A percentile compares a stretch with the other conserved stretches of the same genome.
These are phyloP conservation scores for Protobothrops flavoviridis DNA, from an alignment of 2,113 vertebrate species.

Conservation along the genomic window DNA sequence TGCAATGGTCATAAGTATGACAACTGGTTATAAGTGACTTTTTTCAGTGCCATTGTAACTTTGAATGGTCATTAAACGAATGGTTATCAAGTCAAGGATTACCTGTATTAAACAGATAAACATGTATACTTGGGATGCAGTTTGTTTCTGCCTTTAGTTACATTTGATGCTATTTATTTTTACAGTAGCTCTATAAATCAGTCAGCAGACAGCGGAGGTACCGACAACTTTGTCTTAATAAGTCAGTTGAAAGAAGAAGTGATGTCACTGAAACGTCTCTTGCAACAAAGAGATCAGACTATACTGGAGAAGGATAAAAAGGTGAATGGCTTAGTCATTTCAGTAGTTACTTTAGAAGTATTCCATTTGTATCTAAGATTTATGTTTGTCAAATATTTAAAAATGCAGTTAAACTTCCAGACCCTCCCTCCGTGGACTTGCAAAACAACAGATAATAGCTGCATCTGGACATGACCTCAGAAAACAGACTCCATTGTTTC, in stretches of 20 bases:
- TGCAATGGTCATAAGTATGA: background rate
- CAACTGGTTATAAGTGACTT: background rate
- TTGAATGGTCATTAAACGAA: background rate
- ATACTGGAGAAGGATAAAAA: conserved; percentile 98
- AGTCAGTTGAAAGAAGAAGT: conserved; percentile 99
- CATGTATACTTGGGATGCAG: conserved; percentile 63
- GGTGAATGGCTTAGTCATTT: conserved; percentile 67
- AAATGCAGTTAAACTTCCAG: background rate
- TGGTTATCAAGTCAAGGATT: background rate
- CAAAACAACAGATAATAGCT: background rate
- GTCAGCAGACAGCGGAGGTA: conserved; percentile 96
- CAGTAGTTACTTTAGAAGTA: conserved; percentile 8
- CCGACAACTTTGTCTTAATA: conserved; percentile 99
- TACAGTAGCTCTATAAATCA: conserved; percentile 96
- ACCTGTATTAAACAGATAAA: background rate
- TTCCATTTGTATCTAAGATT: conserved; percentile 25
- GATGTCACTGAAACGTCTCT: conserved; percentile 94
- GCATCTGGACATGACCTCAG: background rate
- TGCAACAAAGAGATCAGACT: conserved; percentile 96
- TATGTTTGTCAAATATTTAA: background rate
- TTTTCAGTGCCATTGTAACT: background rate
- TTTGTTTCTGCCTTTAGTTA: conserved; percentile 32
- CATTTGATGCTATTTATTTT: conserved; percentile 57
- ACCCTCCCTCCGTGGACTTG: background rate
- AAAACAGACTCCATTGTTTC: background rate